phyloP scores from a whole-genome alignment of 2,797 vertebrate genomes.

The Cryptoblepharus egeriae region DNA sequence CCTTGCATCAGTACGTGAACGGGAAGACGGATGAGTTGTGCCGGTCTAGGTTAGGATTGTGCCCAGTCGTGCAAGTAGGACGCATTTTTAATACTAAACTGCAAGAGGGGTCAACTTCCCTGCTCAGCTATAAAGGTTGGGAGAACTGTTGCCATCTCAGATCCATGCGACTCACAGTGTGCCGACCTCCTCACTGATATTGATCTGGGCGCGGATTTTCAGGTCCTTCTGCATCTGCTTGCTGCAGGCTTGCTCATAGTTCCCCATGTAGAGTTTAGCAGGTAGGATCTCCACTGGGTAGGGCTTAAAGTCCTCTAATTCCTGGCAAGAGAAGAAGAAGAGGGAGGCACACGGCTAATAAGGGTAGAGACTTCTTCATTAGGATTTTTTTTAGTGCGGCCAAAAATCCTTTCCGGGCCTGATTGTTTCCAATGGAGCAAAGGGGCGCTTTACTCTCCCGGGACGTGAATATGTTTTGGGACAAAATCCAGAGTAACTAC shows the following conservation, averaged over 20 bases:
- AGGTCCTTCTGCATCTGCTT: constrained; percentile 80
- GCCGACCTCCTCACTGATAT: constrained; percentile 75
- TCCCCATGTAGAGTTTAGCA: constrained; percentile 83
- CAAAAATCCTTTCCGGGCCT: too few relatives aligned
- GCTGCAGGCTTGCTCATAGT: constrained; percentile 80
- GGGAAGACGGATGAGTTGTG: too few relatives aligned
- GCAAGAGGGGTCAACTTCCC: background rate
- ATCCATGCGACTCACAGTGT: constrained; percentile 75
- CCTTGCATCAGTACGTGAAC: too few relatives aligned
- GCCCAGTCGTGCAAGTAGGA: background rate
- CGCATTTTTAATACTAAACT: background rate
- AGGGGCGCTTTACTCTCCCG: too few relatives aligned
- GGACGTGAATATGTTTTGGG: background rate
- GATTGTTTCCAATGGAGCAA: too few relatives aligned
- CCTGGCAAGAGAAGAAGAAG: constrained; percentile 73
- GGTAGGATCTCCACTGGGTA: constrained; percentile 89
- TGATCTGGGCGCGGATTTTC: constrained; percentile 84
- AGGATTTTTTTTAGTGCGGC: too few relatives aligned
- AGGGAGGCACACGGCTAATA: background rate
- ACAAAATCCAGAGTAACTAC: too few relatives aligned
- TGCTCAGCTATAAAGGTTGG: background rate
- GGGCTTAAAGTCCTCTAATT: constrained; percentile 82
- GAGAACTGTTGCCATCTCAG: background rate
- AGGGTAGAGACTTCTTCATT: too few relatives aligned
- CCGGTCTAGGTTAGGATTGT: too few relatives aligned